These are phyloP conservation scores for Hypotaenidia okinawae DNA, from an alignment of 2,797 vertebrate genomes.

Conservation along the genomic window DNA sequence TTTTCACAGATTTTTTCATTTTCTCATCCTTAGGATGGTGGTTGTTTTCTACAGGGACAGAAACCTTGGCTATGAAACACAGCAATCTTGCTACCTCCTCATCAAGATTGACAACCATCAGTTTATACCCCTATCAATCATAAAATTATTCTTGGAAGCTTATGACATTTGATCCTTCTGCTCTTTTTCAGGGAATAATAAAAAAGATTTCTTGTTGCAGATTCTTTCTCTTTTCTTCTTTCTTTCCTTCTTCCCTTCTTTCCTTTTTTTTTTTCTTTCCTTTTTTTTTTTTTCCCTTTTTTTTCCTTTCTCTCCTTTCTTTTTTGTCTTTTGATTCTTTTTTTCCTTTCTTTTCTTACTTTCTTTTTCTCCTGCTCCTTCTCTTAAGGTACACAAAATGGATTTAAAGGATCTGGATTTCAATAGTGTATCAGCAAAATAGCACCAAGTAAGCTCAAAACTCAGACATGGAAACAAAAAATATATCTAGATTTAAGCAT, in stretches of 20 bases:
- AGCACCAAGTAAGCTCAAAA: background rate
- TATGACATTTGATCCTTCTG: background rate
- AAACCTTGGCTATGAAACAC: background rate
- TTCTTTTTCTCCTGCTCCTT: background rate
- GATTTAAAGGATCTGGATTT: background rate
- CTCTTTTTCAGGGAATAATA: background rate
- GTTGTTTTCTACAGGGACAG: background rate
- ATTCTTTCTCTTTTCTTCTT: background rate
- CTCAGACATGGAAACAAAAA: background rate
- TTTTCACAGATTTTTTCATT: background rate
- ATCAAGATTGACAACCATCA: background rate
- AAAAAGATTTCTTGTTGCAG: background rate
- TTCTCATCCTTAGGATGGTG: background rate
- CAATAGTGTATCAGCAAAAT: background rate
- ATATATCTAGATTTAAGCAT: background rate
- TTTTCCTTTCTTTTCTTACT: background rate
- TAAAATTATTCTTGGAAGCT: background rate
- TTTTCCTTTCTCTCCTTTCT: too few relatives aligned
- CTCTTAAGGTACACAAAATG: background rate
- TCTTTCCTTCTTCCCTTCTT: background rate
- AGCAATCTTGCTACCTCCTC: background rate
- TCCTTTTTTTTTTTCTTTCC: too few relatives aligned
- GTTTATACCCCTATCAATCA: background rate
- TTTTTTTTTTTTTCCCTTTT: too few relatives aligned
- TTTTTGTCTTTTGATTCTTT: background rate